Evolutionary conservation across 2,888 invertebrate species (phyloP).

Genomic region (Limnephilus rhombicus): DNA sequence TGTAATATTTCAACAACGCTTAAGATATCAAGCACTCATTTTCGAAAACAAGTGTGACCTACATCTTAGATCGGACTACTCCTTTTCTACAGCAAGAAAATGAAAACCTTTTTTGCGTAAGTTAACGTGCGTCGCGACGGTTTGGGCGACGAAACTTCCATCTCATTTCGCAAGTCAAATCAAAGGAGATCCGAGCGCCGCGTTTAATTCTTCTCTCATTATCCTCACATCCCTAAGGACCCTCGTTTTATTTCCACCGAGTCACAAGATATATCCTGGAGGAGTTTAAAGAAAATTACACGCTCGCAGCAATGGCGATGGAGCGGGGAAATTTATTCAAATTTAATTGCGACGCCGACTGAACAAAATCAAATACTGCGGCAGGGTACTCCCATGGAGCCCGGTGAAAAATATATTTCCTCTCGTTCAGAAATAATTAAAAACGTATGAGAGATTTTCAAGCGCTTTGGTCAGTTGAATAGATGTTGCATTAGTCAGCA

Average conservation of each 20-base stretch:
- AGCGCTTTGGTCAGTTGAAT: background rate
- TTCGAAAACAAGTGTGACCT: background rate
- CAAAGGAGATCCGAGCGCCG: background rate
- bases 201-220: slow-evolving; percentile 22
- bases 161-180: slow-evolving; percentile 2
- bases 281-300: slow-evolving; percentile 39
- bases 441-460: background rate
- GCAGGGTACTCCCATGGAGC: background rate
- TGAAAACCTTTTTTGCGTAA: background rate
- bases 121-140: background rate
- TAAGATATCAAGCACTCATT: background rate
- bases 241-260: slow-evolving; percentile 10
- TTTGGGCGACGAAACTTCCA: background rate
- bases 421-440: background rate
- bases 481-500: background rate
- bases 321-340: slow-evolving; percentile 44
- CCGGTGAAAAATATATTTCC: background rate
- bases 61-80: background rate
- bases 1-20: no score
- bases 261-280: background rate
- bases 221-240: slow-evolving; percentile 10
- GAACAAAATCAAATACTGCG: slow-evolving; percentile 37
- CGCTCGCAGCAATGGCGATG: slow-evolving; percentile 23
- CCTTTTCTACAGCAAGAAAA: background rate
- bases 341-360: slow-evolving; percentile 27